Base-by-base conservation (phyloP, 2,113 vertebrate species). In the Delphinus delphis region DNA sequence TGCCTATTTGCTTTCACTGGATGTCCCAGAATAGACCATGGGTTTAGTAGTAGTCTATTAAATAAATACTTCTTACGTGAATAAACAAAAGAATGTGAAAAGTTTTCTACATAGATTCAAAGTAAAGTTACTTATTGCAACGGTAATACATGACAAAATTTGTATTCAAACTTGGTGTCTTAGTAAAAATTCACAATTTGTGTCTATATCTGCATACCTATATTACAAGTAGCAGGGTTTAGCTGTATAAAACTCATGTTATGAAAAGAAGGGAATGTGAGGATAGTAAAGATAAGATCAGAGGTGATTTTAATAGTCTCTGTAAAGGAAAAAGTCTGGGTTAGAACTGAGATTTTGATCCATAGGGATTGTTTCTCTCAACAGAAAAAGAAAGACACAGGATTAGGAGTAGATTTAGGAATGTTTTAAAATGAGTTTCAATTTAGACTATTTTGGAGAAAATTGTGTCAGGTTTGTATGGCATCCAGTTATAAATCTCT, bases 271-370 rank as follows among this genome's bases (percentile, higher is more conserved):
- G 11, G 13, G 1, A 8, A 47, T 38, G 44, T 38, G 23, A 86
- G 4, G 33, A 71, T 81, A 7, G 10, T 68, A 8, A 68, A 79
- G 28, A 79, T 23, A 79, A 60, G 9, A 44, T 58, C 25, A 38
- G 50, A 93, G 58, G 60, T 58, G 0, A 58, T 67, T 88, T 83
- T 33, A 87, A 44, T 80, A 26, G 5, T 81, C 5, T 97, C 28
- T 47, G 0, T 31, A 84, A 88, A 63, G 17, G 6, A 80, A 18
- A 10, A 73, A 62, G 7, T 73, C 10, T 38, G 58, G 8, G 11
- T 60, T 74, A 50, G 2, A 3, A 23, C 13, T 81, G 38, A 77
- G 13, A 47, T 50, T 50, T 50, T 50, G 47, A 50, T 50, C 47
- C 47, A 77, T 9, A 53, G 12, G 9, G 5, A 33, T 53, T n/a